A percentile compares a stretch with the other conserved stretches of the same genome.
Evolutionary conservation across 2,797 vertebrate species (phyloP).

Genomic region (Lithobates sylvaticus): DNA sequence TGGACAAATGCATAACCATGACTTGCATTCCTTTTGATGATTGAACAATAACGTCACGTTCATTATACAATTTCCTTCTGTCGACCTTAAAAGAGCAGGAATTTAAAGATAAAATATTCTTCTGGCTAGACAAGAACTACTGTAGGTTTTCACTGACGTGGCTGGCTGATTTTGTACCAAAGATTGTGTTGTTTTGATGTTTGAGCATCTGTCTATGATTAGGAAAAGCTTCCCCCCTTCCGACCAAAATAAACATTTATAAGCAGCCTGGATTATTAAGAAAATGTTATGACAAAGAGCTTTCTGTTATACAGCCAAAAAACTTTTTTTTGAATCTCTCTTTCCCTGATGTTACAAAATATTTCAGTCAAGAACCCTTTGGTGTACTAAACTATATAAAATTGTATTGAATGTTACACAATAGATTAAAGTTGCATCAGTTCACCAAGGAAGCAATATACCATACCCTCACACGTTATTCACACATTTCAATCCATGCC

Average conservation of each 20-base stretch:
- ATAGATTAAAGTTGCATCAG: no score
- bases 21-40: slow-evolving; percentile 12
- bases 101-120: slow-evolving; percentile 34
- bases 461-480: no score
- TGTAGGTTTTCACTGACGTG: slow-evolving; percentile 6
- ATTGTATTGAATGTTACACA: no score
- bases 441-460: no score
- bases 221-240: neutral
- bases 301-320: neutral
- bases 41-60: slow-evolving; percentile 16
- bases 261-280: slow-evolving; percentile 5
- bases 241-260: slow-evolving; percentile 26
- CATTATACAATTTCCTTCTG: slow-evolving; percentile 41
- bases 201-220: slow-evolving; percentile 13
- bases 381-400: neutral
- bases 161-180: slow-evolving; percentile 3
- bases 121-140: slow-evolving; percentile 3
- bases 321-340: neutral
- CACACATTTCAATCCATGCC: no score
- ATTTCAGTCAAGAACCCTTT: neutral
- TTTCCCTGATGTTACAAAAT: neutral
- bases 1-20: slow-evolving; percentile 2
- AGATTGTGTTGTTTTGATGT: neutral
- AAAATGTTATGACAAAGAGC: neutral
- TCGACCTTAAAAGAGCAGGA: slow-evolving; percentile 4